Percentiles rank a stretch among this genome's conserved stretches.
These are phyloP conservation scores for Disparrhopalites patrizii DNA, from an alignment of 2,888 invertebrate genomes.

Conservation along the genomic window DNA sequence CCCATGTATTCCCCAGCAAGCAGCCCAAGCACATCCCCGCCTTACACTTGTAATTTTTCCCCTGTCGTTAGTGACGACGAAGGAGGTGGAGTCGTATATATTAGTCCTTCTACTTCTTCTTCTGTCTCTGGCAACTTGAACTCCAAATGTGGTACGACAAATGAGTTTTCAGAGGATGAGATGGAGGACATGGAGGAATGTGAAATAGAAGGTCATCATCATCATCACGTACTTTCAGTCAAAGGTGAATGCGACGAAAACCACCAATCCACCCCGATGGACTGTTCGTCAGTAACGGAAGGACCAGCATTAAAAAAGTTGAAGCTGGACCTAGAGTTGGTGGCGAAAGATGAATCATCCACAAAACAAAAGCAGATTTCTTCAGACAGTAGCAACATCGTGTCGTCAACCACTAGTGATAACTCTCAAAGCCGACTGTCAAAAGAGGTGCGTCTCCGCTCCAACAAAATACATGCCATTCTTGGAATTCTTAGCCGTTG, in stretches of 20 bases:
- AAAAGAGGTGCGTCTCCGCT: not conserved
- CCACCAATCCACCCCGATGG: not conserved
- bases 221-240: too few relatives aligned
- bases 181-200: not conserved
- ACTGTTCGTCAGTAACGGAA: not conserved
- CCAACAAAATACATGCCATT: slow-evolving; percentile 17
- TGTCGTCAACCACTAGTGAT: too few relatives aligned
- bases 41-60: not conserved
- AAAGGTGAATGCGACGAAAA: not conserved
- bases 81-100: not conserved
- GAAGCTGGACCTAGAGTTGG: not conserved
- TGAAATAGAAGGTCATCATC: too few relatives aligned
- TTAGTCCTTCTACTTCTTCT: slow-evolving; percentile 1
- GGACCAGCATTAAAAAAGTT: not conserved
- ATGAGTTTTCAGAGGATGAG: slow-evolving; percentile 8
- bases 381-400: not conserved
- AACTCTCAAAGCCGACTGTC: not conserved
- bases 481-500: slow-evolving; percentile 16
- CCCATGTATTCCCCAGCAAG: slow-evolving; percentile 1
- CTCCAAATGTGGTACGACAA: not conserved
- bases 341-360: not conserved
- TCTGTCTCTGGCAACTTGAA: not conserved
- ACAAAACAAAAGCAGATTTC: not conserved
- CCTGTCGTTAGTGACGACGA: slow-evolving; percentile 12
- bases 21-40: slow-evolving; percentile 2